A percentile compares a stretch with the other conserved stretches of the same genome.
Evolutionary conservation across 2,888 invertebrate species (phyloP).

Genomic region (Amblyjoppa proteus): DNA sequence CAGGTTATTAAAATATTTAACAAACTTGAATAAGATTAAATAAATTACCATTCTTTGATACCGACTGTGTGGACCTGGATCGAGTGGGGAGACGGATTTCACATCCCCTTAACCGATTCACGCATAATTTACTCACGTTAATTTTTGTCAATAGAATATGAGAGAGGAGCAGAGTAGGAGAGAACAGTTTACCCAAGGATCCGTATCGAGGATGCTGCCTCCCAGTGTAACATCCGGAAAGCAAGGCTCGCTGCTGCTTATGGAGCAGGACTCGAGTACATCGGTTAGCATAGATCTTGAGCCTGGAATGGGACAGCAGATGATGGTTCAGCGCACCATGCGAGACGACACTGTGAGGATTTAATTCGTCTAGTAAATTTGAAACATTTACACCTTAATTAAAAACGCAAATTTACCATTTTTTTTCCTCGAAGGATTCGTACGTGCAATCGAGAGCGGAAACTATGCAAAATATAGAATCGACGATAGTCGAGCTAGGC

Average conservation of each 20-base stretch:
- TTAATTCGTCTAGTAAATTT: not conserved
- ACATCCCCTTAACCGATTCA: not conserved
- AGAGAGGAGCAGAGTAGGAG: conserved; percentile 97
- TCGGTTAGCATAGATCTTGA: conserved; percentile 94
- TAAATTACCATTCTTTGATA: no score
- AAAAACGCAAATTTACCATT: not conserved
- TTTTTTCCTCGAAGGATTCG: conserved; percentile 86
- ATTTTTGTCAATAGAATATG: conserved; percentile 88
- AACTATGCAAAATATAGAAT: conserved; percentile 99
- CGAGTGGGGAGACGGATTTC: no score
- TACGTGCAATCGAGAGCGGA: conserved; percentile 97
- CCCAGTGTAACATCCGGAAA: conserved; percentile 87
- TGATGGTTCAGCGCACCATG: conserved; percentile 83
- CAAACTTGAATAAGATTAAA: no score
- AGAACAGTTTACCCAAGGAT: conserved; percentile 94
- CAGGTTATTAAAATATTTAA: no score
- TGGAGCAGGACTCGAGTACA: conserved; percentile 81
- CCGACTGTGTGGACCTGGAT: no score
- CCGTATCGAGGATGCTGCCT: conserved; percentile 88
- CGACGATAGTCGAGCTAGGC: conserved; percentile 99
- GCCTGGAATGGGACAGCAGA: conserved; percentile 85
- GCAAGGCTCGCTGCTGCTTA: conserved; percentile 83
- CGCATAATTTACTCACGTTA: conserved; percentile 33
- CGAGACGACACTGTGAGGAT: conserved; percentile 81
- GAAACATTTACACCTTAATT: not conserved